These are phyloP conservation scores for Eubasilissa splendida DNA, from an alignment of 2,888 invertebrate genomes.

Conservation along the genomic window DNA sequence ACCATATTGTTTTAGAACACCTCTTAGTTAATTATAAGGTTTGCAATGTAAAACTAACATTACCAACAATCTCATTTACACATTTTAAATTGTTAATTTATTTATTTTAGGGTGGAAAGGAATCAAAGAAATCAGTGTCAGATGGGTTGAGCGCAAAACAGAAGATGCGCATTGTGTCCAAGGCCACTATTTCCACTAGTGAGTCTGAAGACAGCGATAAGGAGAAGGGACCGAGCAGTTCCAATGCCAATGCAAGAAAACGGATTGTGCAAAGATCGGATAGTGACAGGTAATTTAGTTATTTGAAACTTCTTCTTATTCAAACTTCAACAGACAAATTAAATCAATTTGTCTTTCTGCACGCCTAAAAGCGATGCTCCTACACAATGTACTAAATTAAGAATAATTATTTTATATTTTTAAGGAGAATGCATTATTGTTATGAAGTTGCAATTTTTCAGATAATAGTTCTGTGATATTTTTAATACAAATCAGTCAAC, in stretches of 20 bases:
- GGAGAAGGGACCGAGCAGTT: conserved; percentile 70
- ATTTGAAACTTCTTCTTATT: not conserved
- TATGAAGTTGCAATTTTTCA: no score
- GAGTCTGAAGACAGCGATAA: conserved; percentile 83
- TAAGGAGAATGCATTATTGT: no score
- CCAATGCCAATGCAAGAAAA: conserved; percentile 71
- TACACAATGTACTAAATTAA: no score
- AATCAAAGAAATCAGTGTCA: conserved; percentile 62
- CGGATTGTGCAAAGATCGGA: conserved; percentile 78
- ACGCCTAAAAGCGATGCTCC: no score
- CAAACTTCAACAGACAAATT: not conserved
- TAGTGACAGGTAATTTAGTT: conserved; percentile 67
- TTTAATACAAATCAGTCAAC: no score
- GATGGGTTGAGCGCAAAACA: conserved; percentile 88
- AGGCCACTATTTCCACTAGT: conserved; percentile 94
- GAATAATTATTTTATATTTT: no score
- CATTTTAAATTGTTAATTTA: conserved; percentile 8
- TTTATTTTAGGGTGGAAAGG: conserved; percentile 44
- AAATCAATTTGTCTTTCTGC: no score
- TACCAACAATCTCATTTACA: no score
- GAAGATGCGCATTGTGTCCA: conserved; percentile 91
- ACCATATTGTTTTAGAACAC: not conserved
- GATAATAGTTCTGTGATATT: no score
- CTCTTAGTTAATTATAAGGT: not conserved
- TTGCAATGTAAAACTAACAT: no score